Percentiles rank a stretch among this genome's conserved stretches.
Conservation (phyloP, 2,888 invertebrate species). For the Blastobasis lacticolella region DNA sequence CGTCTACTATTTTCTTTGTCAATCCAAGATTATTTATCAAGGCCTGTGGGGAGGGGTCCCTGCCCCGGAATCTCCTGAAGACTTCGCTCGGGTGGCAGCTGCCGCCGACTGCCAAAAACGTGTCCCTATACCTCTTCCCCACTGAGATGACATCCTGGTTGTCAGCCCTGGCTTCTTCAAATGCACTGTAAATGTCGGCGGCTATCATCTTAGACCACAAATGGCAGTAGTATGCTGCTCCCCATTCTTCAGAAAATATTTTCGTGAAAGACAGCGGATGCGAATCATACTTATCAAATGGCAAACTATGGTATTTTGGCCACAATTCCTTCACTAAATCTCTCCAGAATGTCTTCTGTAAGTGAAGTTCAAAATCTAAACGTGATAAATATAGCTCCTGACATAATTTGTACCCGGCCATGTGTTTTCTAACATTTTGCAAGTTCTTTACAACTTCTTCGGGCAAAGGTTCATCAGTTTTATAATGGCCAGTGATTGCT, state of each 20-base stretch:
- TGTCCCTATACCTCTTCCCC: constrained; percentile 84
- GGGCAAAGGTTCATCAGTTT: constrained; percentile 81
- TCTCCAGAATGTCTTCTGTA: constrained; percentile 86
- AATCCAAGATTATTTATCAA: constrained; percentile 79
- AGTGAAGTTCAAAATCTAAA: constrained; percentile 88
- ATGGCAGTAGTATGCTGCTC: constrained; percentile 88
- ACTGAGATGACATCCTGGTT: constrained; percentile 71
- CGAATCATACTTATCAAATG: constrained; percentile 84
- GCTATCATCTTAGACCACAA: constrained; percentile 93
- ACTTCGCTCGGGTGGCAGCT: constrained; percentile 87
- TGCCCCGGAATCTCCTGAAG: constrained; percentile 91
- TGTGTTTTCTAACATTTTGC: constrained; percentile 78
- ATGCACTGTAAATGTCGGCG: constrained; percentile 91
- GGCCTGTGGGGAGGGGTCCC: constrained; percentile 92
- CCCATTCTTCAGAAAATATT: constrained; percentile 88
- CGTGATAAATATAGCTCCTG: constrained; percentile 86
- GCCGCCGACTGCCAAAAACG: constrained; percentile 88
- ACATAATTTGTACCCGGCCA: constrained; percentile 87
- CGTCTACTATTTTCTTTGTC: constrained; percentile 47
- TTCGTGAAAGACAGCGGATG: constrained; percentile 90
- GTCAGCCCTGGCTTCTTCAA: constrained; percentile 78
- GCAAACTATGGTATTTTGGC: constrained; percentile 86
- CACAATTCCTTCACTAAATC: constrained; percentile 85
- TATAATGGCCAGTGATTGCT: constrained; percentile 82
- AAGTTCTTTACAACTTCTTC: constrained; percentile 77